Evolutionary conservation across 2,888 invertebrate genomes (phyloP).

Genomic region (Mythimna albipuncta): DNA sequence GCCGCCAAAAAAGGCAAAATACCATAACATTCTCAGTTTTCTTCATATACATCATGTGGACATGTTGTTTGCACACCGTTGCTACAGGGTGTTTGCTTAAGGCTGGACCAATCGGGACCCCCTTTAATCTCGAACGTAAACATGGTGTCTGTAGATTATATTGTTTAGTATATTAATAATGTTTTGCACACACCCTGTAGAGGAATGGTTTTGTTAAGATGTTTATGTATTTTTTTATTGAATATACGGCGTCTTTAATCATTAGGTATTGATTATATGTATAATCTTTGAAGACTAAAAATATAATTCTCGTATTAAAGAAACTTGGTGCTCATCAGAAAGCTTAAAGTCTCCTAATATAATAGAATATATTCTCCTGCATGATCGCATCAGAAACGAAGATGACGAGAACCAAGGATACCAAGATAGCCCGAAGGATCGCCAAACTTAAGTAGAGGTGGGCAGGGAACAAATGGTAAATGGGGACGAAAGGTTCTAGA

Average conservation of each 20-base stretch:
- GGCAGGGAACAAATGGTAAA: too few relatives aligned
- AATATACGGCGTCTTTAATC: background rate
- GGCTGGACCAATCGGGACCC: constrained; percentile 48
- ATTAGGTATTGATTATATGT: background rate
- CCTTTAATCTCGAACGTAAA: constrained; percentile 62
- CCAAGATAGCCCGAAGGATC: too few relatives aligned
- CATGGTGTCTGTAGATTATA: constrained; percentile 54
- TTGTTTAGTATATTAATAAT: constrained; percentile 59
- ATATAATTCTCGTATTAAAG: too few relatives aligned
- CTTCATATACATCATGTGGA: constrained; percentile 28
- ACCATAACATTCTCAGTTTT: constrained; percentile 33
- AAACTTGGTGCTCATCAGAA: too few relatives aligned
- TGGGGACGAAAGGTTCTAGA: too few relatives aligned
- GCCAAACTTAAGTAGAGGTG: too few relatives aligned
- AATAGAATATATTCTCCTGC: too few relatives aligned
- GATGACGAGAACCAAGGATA: too few relatives aligned
- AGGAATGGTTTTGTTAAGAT: background rate
- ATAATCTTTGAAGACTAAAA: too few relatives aligned
- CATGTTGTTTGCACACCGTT: constrained; percentile 41
- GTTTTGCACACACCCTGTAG: constrained; percentile 39
- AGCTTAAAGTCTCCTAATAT: too few relatives aligned
- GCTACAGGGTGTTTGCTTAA: constrained; percentile 53
- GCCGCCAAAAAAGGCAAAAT: constrained; percentile 23
- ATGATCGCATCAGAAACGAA: too few relatives aligned
- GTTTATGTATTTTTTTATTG: background rate